phyloP scores from a whole-genome alignment of 2,113 vertebrate species.

The Myocastor coypus region DNA sequence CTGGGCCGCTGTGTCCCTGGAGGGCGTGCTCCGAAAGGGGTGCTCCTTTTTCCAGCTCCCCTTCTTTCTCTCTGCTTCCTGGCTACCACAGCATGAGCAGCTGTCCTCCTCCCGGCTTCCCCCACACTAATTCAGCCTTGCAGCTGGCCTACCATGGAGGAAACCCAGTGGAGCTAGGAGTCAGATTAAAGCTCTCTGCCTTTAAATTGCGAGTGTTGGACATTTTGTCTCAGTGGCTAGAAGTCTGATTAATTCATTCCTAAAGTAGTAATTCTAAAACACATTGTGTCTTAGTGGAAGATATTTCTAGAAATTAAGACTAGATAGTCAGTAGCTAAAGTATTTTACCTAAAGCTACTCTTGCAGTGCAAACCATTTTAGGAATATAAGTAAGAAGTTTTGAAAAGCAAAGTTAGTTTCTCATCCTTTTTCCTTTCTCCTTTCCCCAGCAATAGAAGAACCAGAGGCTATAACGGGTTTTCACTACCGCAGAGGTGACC shows the following conservation, averaged over 20 bases:
- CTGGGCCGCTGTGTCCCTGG: background rate
- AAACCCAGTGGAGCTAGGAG: background rate
- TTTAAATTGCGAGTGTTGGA: background rate
- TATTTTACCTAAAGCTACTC: background rate
- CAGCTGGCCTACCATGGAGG: background rate
- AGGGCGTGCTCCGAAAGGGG: background rate
- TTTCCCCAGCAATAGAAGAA: background rate
- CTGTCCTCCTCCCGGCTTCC: background rate
- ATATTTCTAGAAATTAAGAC: background rate
- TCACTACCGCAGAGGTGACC: background rate
- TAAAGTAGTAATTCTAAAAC: background rate
- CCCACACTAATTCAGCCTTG: background rate
- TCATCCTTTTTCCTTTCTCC: background rate
- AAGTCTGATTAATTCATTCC: background rate
- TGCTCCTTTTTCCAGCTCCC: background rate
- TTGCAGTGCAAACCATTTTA: background rate
- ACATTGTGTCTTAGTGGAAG: background rate
- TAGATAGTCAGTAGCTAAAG: background rate
- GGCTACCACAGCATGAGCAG: background rate
- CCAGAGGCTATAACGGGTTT: background rate
- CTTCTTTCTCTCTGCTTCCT: background rate
- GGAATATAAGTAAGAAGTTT: slow-evolving; percentile 3
- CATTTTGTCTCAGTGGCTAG: background rate
- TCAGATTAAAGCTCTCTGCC: background rate
- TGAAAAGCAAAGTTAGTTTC: background rate